These are phyloP conservation scores for Morus bassanus DNA, from an alignment of 2,797 vertebrate genomes.

Conservation along the genomic window DNA sequence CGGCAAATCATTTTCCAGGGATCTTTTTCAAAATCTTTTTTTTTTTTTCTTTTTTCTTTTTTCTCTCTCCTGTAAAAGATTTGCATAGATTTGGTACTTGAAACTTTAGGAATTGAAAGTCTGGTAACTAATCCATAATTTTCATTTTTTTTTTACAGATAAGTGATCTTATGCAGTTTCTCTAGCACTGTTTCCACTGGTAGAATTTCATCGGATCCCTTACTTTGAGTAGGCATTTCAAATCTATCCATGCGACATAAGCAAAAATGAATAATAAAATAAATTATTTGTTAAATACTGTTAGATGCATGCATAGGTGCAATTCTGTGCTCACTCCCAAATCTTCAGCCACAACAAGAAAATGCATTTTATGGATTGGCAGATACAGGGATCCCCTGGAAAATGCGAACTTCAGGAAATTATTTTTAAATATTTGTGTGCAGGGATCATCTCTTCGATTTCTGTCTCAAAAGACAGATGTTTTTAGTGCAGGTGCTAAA, in stretches of 20 bases:
- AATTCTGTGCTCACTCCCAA: not conserved
- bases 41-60: too few species aligned
- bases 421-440: not conserved
- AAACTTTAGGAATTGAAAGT: not conserved
- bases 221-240: not conserved
- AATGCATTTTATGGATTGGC: not conserved
- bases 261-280: slow-evolving; percentile 71
- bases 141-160: slow-evolving; percentile 36
- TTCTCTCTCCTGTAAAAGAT: not conserved
- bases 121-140: not conserved
- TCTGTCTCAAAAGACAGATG: slow-evolving; percentile 38
- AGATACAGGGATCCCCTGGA: not conserved
- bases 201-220: not conserved
- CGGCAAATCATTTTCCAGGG: not conserved
- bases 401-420: not conserved
- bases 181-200: not conserved
- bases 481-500: not conserved
- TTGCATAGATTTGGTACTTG: not conserved
- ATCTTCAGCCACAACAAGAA: not conserved
- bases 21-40: not conserved
- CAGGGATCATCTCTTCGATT: not conserved
- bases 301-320: slow-evolving; percentile 15
- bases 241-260: not conserved
- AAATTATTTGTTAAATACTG: slow-evolving; percentile 42
- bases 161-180: not conserved